Evolutionary conservation across 2,888 invertebrate genomes (phyloP).

Genomic region (Caradrina clavipalpis): DNA sequence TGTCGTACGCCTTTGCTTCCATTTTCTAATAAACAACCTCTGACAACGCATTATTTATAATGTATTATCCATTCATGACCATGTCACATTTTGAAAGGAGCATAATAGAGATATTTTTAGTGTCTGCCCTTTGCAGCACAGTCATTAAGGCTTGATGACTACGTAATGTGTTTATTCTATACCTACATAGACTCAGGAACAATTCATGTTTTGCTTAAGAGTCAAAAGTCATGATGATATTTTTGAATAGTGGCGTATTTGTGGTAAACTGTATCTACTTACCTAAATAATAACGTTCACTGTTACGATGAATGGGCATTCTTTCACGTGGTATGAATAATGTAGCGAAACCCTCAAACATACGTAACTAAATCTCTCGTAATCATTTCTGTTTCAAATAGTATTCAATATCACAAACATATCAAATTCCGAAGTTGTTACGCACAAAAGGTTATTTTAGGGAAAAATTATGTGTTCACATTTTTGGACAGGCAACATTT

Average conservation of each 20-base stretch:
- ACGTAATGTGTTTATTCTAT: conserved; percentile 34
- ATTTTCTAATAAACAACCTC: conserved; percentile 35
- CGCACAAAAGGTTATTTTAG: conserved; percentile 40
- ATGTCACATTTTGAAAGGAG: conserved; percentile 33
- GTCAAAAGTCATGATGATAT: conserved; percentile 34
- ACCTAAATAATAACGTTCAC: background rate
- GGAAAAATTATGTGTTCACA: conserved; percentile 46
- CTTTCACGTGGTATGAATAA: conserved; percentile 13
- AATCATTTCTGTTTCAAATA: conserved; percentile 24
- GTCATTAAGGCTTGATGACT: conserved; percentile 50
- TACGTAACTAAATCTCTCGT: conserved; percentile 16
- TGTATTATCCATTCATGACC: conserved; percentile 32
- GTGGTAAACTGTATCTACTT: background rate
- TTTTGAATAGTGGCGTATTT: conserved; percentile 16
- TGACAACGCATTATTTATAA: conserved; percentile 27
- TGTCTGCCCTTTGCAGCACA: conserved; percentile 44
- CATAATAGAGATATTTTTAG: conserved; percentile 46
- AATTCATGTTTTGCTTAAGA: conserved; percentile 37
- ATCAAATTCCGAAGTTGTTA: conserved; percentile 50
- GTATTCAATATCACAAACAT: conserved; percentile 41
- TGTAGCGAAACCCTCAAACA: background rate
- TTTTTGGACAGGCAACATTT: conserved; percentile 48
- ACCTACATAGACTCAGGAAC: conserved; percentile 18
- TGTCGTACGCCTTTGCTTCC: conserved; percentile 10
- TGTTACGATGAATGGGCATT: background rate